phyloP scores from a whole-genome alignment of 2,888 invertebrate species.

The Magallana nippona region DNA sequence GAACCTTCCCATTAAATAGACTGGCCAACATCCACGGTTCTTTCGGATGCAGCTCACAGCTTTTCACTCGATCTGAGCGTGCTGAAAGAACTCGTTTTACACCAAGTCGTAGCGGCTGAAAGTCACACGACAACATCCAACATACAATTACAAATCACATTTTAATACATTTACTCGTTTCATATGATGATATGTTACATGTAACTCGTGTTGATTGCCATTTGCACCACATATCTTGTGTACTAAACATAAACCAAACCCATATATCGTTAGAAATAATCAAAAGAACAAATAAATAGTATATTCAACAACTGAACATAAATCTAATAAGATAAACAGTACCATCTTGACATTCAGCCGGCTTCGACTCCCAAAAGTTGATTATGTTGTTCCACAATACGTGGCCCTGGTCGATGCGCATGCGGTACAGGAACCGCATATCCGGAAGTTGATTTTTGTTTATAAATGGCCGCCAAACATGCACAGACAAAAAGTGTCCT shows the following conservation, averaged over 20 bases:
- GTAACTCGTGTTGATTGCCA: neutral
- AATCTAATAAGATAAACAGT: neutral
- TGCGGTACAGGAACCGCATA: constrained; percentile 59
- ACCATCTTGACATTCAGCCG: constrained; percentile 33
- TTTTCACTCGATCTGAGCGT: constrained; percentile 98
- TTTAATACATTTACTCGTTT: neutral
- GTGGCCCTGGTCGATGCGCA: constrained; percentile 66
- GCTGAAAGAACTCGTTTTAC: constrained; percentile 98
- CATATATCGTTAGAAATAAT: neutral
- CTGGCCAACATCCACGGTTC: constrained; percentile 99
- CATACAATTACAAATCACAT: neutral
- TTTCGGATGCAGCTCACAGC: constrained; percentile 96
- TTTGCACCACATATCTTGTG: no score
- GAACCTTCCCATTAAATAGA: constrained; percentile 98
- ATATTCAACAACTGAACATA: neutral
- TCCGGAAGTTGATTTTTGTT: constrained; percentile 28
- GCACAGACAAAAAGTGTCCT: constrained; percentile 44
- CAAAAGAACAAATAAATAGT: neutral
- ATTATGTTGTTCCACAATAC: constrained; percentile 56
- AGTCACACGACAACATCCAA: constrained; percentile 35
- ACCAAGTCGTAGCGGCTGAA: constrained; percentile 93
- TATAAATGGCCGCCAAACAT: constrained; percentile 55
- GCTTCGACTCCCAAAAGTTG: constrained; percentile 7
- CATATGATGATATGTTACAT: neutral
- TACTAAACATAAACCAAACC: neutral